Conservation (phyloP, 2,888 invertebrate genomes). For the Drosophila infuscata region DNA sequence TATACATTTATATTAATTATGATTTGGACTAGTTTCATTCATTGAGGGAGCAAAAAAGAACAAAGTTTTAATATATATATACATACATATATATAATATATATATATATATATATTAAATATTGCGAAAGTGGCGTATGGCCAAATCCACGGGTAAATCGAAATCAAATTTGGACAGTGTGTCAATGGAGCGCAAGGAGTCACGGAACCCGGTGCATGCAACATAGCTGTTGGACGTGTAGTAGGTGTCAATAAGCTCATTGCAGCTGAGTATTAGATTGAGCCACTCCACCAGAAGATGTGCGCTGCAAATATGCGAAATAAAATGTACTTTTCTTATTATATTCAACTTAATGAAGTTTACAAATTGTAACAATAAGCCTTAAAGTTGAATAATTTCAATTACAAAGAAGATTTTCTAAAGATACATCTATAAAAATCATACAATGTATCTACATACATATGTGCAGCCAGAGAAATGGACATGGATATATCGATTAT, state of each 20-base stretch:
- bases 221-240: slow-evolving; percentile 98
- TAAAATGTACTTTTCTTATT: background rate
- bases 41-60: slow-evolving; percentile 28
- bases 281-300: slow-evolving; percentile 97
- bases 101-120: slow-evolving; percentile 88
- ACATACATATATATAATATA: background rate
- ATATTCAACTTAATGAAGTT: no score
- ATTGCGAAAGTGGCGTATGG: slow-evolving; percentile 98
- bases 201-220: slow-evolving; percentile 98
- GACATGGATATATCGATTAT: no score
- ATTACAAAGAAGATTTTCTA: no score
- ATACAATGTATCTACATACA: no score
- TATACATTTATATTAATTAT: slow-evolving; percentile 52
- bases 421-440: background rate
- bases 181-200: slow-evolving; percentile 95
- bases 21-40: slow-evolving; percentile 43
- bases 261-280: slow-evolving; percentile 95
- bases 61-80: slow-evolving; percentile 49
- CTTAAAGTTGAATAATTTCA: background rate
- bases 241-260: slow-evolving; percentile 91
- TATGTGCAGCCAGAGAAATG: background rate
- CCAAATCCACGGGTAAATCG: slow-evolving; percentile 97
- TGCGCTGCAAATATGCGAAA: slow-evolving; percentile 87
- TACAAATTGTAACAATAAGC: background rate
- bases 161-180: slow-evolving; percentile 93